Conservation (phyloP, 1,140 invertebrate species). For the Drosophila takahashii region DNA sequence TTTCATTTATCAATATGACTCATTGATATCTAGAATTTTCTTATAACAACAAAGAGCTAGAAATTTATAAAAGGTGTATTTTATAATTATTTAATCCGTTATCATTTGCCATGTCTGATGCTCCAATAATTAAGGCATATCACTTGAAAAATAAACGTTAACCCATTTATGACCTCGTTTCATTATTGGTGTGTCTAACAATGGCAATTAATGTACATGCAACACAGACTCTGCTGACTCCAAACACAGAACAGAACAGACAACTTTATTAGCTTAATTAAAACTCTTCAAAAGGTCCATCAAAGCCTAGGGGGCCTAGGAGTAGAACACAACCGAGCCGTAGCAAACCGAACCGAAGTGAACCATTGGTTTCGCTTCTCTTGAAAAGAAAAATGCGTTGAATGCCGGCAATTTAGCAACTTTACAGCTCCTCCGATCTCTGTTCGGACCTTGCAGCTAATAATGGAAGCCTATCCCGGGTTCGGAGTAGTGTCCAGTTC, state of each 20-base stretch:
- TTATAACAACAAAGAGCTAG: not conserved
- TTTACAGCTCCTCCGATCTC: constrained; percentile 59
- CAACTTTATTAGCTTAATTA: constrained; percentile 82
- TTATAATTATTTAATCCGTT: not conserved
- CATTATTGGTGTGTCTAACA: constrained; percentile 70
- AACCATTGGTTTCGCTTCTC: constrained; percentile 71
- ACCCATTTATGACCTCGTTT: constrained; percentile 60
- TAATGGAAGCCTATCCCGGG: constrained; percentile 66
- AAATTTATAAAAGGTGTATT: not conserved
- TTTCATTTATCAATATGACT: not conserved
- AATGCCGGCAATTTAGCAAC: constrained; percentile 80
- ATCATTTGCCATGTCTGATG: not conserved
- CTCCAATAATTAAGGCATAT: not conserved
- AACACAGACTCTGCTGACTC: constrained; percentile 41
- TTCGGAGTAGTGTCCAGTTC: constrained; percentile 15
- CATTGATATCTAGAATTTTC: not conserved
- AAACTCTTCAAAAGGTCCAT: constrained; percentile 76
- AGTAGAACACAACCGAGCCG: constrained; percentile 7
- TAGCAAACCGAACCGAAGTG: constrained; percentile 6
- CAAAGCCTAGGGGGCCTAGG: constrained; percentile 37
- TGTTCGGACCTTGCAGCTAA: constrained; percentile 45
- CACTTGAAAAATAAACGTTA: constrained; percentile 14
- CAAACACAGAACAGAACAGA: constrained; percentile 47
- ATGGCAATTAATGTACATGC: constrained; percentile 75
- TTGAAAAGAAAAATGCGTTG: constrained; percentile 68